Evolutionary conservation across 2,888 invertebrate species (phyloP).

Genomic region (Fabriciana adippe): DNA sequence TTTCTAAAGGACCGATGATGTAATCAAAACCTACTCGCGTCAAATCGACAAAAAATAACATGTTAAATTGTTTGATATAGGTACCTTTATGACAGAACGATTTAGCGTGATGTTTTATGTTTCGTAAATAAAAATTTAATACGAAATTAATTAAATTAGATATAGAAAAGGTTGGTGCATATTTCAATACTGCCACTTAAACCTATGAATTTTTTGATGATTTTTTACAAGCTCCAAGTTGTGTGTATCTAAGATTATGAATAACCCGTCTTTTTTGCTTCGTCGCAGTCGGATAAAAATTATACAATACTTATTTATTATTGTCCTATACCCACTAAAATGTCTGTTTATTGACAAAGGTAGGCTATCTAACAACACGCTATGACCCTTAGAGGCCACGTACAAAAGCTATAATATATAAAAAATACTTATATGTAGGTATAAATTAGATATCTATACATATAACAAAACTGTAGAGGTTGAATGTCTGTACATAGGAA

Average conservation of each 20-base stretch:
- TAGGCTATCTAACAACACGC: too few species aligned
- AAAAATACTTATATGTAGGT: neutral
- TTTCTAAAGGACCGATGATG: conserved; percentile 33
- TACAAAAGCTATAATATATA: too few species aligned
- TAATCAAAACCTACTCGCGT: conserved; percentile 32
- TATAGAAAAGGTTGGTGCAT: neutral
- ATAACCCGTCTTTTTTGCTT: too few species aligned
- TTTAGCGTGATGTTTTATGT: conserved; percentile 3
- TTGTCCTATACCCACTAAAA: too few species aligned
- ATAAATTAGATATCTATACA: neutral
- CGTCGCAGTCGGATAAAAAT: too few species aligned
- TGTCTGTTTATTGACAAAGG: too few species aligned
- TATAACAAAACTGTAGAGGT: too few species aligned
- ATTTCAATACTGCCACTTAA: neutral
- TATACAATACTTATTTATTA: too few species aligned
- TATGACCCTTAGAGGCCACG: too few species aligned
- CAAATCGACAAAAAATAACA: conserved; percentile 17
- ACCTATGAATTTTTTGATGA: neutral
- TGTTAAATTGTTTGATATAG: conserved; percentile 16
- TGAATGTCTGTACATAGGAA: too few species aligned
- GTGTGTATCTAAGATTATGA: too few species aligned
- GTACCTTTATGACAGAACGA: neutral
- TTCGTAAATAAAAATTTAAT: conserved; percentile 7
- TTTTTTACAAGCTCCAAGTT: too few species aligned
- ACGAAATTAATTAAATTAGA: conserved; percentile 3